phyloP scores from a whole-genome alignment of 2,888 invertebrate genomes.

The Halocaridina rubra region DNA sequence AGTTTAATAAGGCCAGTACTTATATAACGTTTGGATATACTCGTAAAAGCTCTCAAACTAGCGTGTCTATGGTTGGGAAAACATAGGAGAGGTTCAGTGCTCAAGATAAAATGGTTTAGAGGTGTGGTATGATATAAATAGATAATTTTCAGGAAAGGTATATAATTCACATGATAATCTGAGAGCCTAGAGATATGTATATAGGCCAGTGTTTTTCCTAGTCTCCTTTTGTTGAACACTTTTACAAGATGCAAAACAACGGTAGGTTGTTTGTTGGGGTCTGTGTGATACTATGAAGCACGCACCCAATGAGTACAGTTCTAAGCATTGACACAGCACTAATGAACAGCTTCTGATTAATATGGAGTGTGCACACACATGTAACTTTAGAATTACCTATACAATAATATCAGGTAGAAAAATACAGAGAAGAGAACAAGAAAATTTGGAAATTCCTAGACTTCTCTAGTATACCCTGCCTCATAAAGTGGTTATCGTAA shows the following conservation, averaged over 20 bases:
- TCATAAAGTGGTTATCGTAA: no score
- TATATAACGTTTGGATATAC: neutral
- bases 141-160: neutral
- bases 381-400: no score
- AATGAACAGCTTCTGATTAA: no score
- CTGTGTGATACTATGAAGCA: neutral
- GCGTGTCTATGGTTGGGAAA: no score
- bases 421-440: no score
- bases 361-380: no score
- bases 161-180: neutral
- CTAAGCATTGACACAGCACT: no score
- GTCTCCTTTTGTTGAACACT: conserved; percentile 29
- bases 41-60: neutral
- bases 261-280: neutral
- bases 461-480: no score
- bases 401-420: no score
- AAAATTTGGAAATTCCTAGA: no score
- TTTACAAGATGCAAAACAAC: neutral
- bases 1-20: conserved; percentile 24
- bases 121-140: neutral
- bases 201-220: conserved; percentile 36
- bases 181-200: conserved; percentile 6
- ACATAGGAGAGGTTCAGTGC: neutral
- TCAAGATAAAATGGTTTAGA: neutral
- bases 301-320: no score